Conservation (phyloP, 2,888 invertebrate species). For the Caenorhabditis sp. region DNA sequence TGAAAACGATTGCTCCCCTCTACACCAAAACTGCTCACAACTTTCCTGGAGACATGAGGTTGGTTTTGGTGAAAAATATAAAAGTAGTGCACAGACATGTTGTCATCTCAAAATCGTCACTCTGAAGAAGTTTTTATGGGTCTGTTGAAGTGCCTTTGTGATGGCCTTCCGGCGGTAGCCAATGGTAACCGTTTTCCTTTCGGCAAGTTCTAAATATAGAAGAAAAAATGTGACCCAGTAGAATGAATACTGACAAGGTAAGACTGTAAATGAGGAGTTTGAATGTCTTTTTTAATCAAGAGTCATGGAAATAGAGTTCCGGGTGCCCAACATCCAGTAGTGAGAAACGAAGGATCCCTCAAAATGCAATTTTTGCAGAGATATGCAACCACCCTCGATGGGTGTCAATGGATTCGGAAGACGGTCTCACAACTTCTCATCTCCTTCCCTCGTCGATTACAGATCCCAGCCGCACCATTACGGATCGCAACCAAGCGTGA, state of each 20-base stretch:
- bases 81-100: background rate
- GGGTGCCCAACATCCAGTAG: too few species aligned
- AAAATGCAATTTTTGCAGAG: constrained; percentile 44
- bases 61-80: background rate
- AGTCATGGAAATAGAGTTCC: too few species aligned
- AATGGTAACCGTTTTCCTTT: too few species aligned
- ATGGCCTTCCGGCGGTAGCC: too few species aligned
- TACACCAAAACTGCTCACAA: constrained; percentile 13
- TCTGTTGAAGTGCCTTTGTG: background rate
- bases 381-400: constrained; percentile 74
- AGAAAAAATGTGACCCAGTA: too few species aligned
- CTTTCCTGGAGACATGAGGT: constrained; percentile 43
- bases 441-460: constrained; percentile 69
- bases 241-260: too few species aligned
- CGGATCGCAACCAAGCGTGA: constrained; percentile 67
- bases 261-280: too few species aligned
- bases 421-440: constrained; percentile 69
- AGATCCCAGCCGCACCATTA: constrained; percentile 58
- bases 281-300: too few species aligned
- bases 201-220: too few species aligned
- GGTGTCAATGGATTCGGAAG: constrained; percentile 76
- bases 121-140: background rate
- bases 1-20: constrained; percentile 29
- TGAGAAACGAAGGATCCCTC: too few species aligned
- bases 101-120: background rate